Base-by-base conservation (phyloP, 2,797 vertebrate genomes). In the Brachymystax lenok region DNA sequence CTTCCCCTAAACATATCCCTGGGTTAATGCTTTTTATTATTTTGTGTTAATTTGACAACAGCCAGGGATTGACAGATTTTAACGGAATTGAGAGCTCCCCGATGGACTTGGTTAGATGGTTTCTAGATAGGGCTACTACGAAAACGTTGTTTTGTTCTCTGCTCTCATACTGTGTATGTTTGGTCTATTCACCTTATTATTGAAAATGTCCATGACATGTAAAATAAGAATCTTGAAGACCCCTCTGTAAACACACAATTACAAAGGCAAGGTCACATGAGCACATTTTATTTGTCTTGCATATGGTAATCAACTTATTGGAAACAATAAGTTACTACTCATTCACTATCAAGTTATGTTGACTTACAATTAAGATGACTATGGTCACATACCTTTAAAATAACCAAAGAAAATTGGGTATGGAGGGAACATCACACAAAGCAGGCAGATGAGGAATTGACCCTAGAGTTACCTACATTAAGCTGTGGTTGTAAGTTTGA, bases 251-350 rank as follows among this genome's bases (percentile, higher is more conserved):
- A 10, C 59, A 63, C 21, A 21, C 21, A 21, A 63, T 63, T 21
- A 27, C 59, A 63, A 63, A 63, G 59, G 21, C 59, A 63, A 7
- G 66, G 77, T 88, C 79, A 88, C 87, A 82, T 84, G 30, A 90
- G 92, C 78, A 91, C 76, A 74, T 94, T 93, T 73, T 92, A 92
- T 92, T 92, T 71, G 80, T 88, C 21, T 92, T 90, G 86, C 82
- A 89, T 88, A 86, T 89, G 81, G 77, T 88, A 64, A 84, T 78
- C 84, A 86, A 90, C 83, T 83, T 77, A 86, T 83, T 85, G 81
- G 80, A 79, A 88, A 85, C 84, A 84, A 87, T 83, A 88, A 75
- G 74, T 87, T 71, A 82, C 86, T 85, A 90, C 78, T 80, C 71
- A 71, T 79, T 84, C 77, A 75, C 85, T 84, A 82, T 77, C 56